Base-by-base conservation (phyloP, 2,113 vertebrate species). In the Nanorana parkeri region DNA sequence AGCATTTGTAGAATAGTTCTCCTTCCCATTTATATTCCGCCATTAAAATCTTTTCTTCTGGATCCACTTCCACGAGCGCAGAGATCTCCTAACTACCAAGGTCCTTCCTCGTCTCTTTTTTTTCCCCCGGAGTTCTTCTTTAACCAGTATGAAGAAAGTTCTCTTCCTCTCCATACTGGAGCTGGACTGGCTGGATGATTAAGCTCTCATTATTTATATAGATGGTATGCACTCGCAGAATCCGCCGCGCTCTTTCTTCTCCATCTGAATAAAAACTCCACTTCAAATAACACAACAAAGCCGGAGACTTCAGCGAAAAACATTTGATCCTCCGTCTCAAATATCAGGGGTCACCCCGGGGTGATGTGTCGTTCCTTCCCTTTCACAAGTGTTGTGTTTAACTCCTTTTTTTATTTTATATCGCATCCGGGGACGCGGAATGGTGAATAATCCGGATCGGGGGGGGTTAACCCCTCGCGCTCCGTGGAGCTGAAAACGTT, bases 311-410 rank as follows among this genome's bases (percentile, higher is more conserved):
- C 32, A 51, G 75, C 81, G 19, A 80, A 17, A 85, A 77, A 15
- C n/a, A 60, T 88, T 86, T 87, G 47, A 83, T 55, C 51, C 47
- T 17, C 56, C 29, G 21, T 10, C n/a, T 82, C 51, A 81, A 76
- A 85, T 85, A 52, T 78, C 36, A 75, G 28, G 32, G 66, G 23
- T 87, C 61, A 58, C 36, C 61, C 78, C 17, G 78, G 6, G 23
- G 28, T 71, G 86, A 3, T 17, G 23, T 77, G 75, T 78, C n/a
- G 68, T 71, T 81, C 29, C 84, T 54, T 26, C 17, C 23, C 32
- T 19, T 60, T 65, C 11, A 47, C 41, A 2, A 1, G 41, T 13
- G n/a, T n/a, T n/a, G n/a, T n/a, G n/a, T n/a, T n/a, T n/a, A n/a
- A n/a, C n/a, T n/a, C n/a, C 32, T 7, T 64, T 64, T 64, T 24